Conservation (phyloP, 2,888 invertebrate genomes). For the Blomia tropicalis region DNA sequence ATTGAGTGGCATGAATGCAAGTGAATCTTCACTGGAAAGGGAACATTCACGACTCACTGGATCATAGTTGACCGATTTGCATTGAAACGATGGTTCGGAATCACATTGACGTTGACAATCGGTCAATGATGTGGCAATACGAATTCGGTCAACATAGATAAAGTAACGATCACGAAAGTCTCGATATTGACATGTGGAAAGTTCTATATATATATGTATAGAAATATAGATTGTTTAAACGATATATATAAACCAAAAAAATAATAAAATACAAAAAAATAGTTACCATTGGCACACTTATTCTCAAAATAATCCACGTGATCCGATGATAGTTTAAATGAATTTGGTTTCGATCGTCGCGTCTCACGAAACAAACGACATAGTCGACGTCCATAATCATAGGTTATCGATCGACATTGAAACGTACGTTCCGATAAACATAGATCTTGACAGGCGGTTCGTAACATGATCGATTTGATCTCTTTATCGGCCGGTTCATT, state of each 20-base stretch:
- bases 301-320: conserved; percentile 43
- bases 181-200: conserved; percentile 38
- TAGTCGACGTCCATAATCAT: conserved; percentile 37
- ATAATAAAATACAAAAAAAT: conserved; percentile 14
- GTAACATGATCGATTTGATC: conserved; percentile 36
- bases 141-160: conserved; percentile 36
- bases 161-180: conserved; percentile 36
- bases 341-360: conserved; percentile 39
- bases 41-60: conserved; percentile 42
- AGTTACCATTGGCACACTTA: conserved; percentile 40
- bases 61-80: conserved; percentile 33
- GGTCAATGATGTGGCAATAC: conserved; percentile 33
- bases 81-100: conserved; percentile 37
- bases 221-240: not conserved
- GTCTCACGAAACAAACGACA: conserved; percentile 41
- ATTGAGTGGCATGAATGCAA: conserved; percentile 20
- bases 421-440: conserved; percentile 39
- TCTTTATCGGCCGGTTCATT: conserved; percentile 39
- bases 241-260: not conserved
- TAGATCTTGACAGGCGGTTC: conserved; percentile 40
- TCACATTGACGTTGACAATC: conserved; percentile 38
- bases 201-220: conserved; percentile 33
- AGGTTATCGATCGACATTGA: conserved; percentile 41
- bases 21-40: conserved; percentile 57
- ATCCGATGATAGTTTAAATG: conserved; percentile 36